Evolutionary conservation across 2,113 vertebrate genomes (phyloP).

Genomic region (Tringa solitaria): DNA sequence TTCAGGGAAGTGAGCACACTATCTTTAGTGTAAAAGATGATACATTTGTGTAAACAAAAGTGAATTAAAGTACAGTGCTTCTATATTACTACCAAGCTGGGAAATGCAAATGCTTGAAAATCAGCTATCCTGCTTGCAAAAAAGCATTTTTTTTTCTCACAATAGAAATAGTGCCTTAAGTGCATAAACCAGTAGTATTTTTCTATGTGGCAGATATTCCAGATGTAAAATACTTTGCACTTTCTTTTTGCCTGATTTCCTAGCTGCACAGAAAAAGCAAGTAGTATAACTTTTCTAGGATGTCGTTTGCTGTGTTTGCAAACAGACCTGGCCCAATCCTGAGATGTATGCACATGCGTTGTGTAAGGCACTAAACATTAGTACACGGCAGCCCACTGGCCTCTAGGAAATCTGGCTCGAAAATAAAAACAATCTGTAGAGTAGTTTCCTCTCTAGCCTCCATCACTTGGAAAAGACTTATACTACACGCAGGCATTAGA

Average conservation of each 20-base stretch:
- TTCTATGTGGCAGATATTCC: neutral
- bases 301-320: neutral
- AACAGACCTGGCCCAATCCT: neutral
- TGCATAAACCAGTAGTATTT: neutral
- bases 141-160: neutral
- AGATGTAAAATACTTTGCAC: neutral
- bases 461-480: neutral
- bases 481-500: neutral
- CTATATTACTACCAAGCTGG: neutral
- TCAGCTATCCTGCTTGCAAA: neutral
- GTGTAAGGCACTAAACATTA: neutral
- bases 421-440: neutral
- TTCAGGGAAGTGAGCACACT: neutral
- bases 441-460: neutral
- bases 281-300: neutral
- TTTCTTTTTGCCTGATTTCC: neutral
- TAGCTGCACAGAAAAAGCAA: neutral
- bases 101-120: neutral
- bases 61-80: neutral
- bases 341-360: neutral
- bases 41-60: neutral
- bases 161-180: neutral
- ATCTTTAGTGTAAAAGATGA: neutral
- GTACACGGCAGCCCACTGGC: accelerated
- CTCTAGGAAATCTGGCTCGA: neutral